Evolutionary conservation across 2,113 vertebrate species (phyloP), one percentile per base, ranked within the genome.

Genomic region (Condylura cristata): DNA sequence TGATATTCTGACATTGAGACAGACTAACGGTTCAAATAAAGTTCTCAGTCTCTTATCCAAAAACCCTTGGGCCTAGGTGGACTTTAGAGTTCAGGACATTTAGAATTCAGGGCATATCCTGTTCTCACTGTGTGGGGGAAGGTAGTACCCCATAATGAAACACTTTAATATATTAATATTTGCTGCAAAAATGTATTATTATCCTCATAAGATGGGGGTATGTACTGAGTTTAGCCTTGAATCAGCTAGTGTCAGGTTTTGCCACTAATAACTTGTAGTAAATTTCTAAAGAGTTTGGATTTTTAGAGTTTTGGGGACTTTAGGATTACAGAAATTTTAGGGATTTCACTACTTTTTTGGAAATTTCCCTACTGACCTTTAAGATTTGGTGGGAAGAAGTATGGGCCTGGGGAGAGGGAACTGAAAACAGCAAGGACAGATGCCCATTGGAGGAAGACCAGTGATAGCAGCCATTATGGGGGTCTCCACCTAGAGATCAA

Each of bases 271-370:
- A 61, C 34, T 65, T 56, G 7, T 66, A 92, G 48, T 28, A 84
- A 68, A 58, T n/a, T 90, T 95, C 70, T 71, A 78, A 58, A 53
- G 39, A 9, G 41, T 80, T 83, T 46, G 61, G 32, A 56, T 4
- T 65, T 89, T 39, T 72, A 71, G 56, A 68, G 16, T 16, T 32
- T 30, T 60, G 30, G 6, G 10, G 39, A 72, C n/a, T 78, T 92
- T 41, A 26, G 41, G 65, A 91, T 44, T 88, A 26, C 44, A 41
- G 37, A 44, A 5, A 71, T n/a, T n/a, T n/a, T n/a, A 71, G 68
- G 8, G 37, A 39, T 39, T 86, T 70, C 72, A 48, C 32, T 84
- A 18, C 28, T 9, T 61, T 51, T 84, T 58, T 5, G 24, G 34
- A 58, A 89, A 34, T 34, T 2, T 8, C 8, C 6, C 72, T 26